Evolutionary conservation across 2,113 vertebrate genomes (phyloP), one percentile per base, ranked within the genome.

Genomic region (Castor canadensis): DNA sequence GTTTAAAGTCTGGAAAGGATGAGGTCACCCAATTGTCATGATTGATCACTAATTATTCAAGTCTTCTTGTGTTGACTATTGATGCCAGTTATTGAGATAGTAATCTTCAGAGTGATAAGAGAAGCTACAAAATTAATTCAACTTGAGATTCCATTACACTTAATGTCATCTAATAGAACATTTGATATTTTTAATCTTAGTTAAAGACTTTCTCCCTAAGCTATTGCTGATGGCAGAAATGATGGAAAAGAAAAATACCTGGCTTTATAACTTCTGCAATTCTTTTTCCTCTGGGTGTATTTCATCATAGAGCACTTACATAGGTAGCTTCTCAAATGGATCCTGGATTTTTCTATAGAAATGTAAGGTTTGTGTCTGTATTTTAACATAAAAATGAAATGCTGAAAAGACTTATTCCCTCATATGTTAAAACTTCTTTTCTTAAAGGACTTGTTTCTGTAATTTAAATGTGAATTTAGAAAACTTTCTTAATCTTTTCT

Each of bases 91-190:
- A 97, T 96, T 94, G 89, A 98, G 97, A 98, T 97, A 95, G 88
- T 83, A 85, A 95, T 97, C 94, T 96, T 96, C 60, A 80, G 75
- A 97, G 79, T 97, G 97, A 98, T 98, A 98, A 98, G 87, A 69
- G 79, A 80, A 97, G 73, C 87, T 76, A 96, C 95, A 94, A 97
- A 98, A 98, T 98, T 98, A 98, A 98, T 93, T 67, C 96, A 97
- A 95, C 97, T 98, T 98, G 97, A 97, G 94, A 98, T 98, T 98
- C 97, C 95, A 98, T 98, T 98, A 97, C 64, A 97, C 95, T 97
- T 97, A 96, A 93, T 47, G 90, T 98, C 97, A 98, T 47, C 81
- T 98, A 97, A 93, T 95, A 96, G 54, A 95, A 95, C 77, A 97
- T 71, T 95, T 96, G 88, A 91, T 98, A 98, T 97, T 98, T 98